These are phyloP conservation scores for Gobionotothen gibberifrons DNA, from an alignment of 2,797 vertebrate genomes.

Conservation along the genomic window DNA sequence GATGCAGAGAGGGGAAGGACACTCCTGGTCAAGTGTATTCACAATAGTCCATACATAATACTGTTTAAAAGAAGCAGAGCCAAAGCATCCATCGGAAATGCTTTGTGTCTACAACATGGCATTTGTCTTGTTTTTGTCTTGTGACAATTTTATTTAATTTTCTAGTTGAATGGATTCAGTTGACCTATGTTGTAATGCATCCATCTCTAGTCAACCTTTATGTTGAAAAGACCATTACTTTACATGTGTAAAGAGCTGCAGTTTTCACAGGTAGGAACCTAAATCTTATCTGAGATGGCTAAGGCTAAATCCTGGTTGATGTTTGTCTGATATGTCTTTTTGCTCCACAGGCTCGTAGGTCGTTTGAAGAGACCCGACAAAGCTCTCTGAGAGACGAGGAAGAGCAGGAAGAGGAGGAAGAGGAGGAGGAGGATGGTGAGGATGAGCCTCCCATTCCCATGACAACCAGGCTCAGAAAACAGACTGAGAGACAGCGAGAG, in stretches of 20 bases:
- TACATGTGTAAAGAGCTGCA: background rate
- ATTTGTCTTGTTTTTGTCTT: no score
- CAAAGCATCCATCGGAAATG: no score
- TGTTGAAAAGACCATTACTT: background rate
- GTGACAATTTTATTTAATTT: no score
- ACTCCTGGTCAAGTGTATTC: background rate
- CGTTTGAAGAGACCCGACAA: constrained; percentile 39
- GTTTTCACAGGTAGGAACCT: background rate
- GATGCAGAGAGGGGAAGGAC: background rate
- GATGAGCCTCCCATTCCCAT: constrained; percentile 86
- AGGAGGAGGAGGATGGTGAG: constrained; percentile 61
- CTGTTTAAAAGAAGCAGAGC: no score
- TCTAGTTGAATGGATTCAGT: no score
- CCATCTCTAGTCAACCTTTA: background rate
- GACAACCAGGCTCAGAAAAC: constrained; percentile 91
- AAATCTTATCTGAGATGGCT: background rate
- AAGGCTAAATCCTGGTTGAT: background rate
- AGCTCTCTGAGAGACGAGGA: constrained; percentile 44
- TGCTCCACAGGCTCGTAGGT: constrained; percentile 40
- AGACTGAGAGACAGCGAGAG: constrained; percentile 83
- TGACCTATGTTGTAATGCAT: no score
- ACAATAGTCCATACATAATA: no score
- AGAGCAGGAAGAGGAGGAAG: constrained; percentile 44
- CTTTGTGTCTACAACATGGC: no score
- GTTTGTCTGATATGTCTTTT: constrained; percentile 9